These are phyloP conservation scores for Diploscapter pachys DNA, from an alignment of 1,140 invertebrate species.

Conservation along the genomic window DNA sequence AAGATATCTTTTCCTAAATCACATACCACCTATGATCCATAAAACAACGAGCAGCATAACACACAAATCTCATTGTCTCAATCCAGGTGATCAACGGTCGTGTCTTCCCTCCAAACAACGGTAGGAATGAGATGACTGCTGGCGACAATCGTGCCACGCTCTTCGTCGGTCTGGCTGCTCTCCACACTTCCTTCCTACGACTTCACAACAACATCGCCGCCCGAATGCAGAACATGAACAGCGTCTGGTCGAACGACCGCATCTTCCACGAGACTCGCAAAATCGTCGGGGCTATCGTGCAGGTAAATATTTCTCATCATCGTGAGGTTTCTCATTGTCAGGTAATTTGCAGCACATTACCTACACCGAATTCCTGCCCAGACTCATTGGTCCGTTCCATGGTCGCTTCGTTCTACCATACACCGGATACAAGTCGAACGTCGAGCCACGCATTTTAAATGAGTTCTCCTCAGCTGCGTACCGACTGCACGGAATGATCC, in stretches of 20 bases:
- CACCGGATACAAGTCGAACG: constrained; percentile 27
- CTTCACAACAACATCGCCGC: constrained; percentile 39
- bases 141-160: constrained; percentile 35
- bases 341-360: constrained; percentile 51
- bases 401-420: neutral
- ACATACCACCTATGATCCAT: too few species aligned
- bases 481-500: constrained; percentile 40
- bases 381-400: neutral
- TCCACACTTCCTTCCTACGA: constrained; percentile 37
- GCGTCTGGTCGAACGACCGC: constrained; percentile 33
- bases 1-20: neutral
- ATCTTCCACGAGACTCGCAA: constrained; percentile 69
- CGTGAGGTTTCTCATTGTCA: neutral
- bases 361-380: constrained; percentile 5
- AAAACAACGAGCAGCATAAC: neutral
- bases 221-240: constrained; percentile 37
- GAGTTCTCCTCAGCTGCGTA: constrained; percentile 38
- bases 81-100: constrained; percentile 19
- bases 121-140: constrained; percentile 11
- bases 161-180: constrained; percentile 38
- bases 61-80: neutral
- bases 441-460: constrained; percentile 32
- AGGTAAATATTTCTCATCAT: constrained; percentile 60
- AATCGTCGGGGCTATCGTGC: constrained; percentile 78
- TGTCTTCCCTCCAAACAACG: constrained; percentile 33